Base-by-base conservation (phyloP, 2,797 vertebrate species). In the Sebastes matsubarae region DNA sequence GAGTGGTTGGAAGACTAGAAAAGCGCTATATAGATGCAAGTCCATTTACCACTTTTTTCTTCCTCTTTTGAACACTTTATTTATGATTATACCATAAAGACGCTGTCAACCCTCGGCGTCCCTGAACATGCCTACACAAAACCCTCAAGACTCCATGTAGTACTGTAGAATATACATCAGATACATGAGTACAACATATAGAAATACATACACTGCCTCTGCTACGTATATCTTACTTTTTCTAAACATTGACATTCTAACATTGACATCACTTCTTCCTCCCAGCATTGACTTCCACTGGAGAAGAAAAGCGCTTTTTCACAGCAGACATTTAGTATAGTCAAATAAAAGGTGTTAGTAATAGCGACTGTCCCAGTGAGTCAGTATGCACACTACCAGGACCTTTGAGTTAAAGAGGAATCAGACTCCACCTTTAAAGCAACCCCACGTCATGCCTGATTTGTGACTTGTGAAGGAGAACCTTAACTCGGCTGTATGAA, bases 401-500 rank as follows among this genome's bases (percentile, higher is more conserved):
- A 27, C 57, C 42, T 46, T 16, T 46, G 14, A 46, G 42, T 46
- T 46, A 46, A 46, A 46, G 14, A 46, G 14, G 42, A 46, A 46
- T 18, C 16, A 46, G 25, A 59, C 25, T 59, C 58, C 14, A 29
- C 58, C 25, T 29, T 27, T 16, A 55, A 25, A 60, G 64, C 72
- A 67, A 61, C 76, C 67, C 69, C 20, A 18, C 18, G 18, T 24
- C 20, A 20, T 68, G 32, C 54, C 65, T 60, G 71, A 76, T 75
- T 54, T 66, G 32, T 13, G 54, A 75, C 81, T 81, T 74, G 75
- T 63, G 69, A 70, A 24, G 72, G n/a, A 14, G n/a, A n/a, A 66
- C 59, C 58, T 78, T 18, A 57, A 57, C 38, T 73, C 22, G 22
- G 24, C 25, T 57, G 64, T 66, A 7, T 65, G 71, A 63, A 68